Evolutionary conservation across 2,888 invertebrate species (phyloP).

Genomic region (Diarsia rubi): DNA sequence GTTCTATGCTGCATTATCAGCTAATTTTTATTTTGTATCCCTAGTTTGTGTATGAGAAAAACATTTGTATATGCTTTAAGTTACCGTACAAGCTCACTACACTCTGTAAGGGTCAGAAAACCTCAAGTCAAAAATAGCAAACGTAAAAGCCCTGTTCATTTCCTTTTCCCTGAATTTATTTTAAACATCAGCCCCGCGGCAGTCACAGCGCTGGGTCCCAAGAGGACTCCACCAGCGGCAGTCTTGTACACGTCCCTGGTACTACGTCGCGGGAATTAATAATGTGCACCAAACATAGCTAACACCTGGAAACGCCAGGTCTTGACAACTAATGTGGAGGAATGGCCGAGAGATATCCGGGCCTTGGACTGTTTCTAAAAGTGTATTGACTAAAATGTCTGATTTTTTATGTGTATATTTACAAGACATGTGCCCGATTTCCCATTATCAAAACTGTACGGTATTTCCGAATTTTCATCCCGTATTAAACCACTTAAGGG

Average conservation of each 20-base stretch:
- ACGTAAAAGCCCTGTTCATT: constrained; percentile 18
- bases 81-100: not conserved
- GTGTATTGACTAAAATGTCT: not conserved
- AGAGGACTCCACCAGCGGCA: constrained; percentile 28
- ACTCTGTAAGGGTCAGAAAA: not conserved
- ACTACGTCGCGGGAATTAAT: constrained; percentile 68
- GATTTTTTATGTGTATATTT: not conserved
- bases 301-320: constrained; percentile 46
- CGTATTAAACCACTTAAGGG: not conserved
- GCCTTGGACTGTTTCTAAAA: not conserved
- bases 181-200: constrained; percentile 6
- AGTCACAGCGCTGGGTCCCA: constrained; percentile 32
- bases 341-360: constrained; percentile 11
- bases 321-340: constrained; percentile 25
- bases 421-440: not conserved
- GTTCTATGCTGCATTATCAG: not conserved
- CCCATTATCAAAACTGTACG: not conserved
- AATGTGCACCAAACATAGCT: constrained; percentile 66
- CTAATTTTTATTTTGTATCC: not conserved
- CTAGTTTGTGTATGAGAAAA: not conserved
- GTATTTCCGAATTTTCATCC: not conserved
- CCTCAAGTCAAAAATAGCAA: not conserved
- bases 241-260: constrained; percentile 59
- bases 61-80: not conserved
- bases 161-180: constrained; percentile 27